Evolutionary conservation across 2,113 vertebrate species (phyloP).

Genomic region (Andinoacara biseriatus): DNA sequence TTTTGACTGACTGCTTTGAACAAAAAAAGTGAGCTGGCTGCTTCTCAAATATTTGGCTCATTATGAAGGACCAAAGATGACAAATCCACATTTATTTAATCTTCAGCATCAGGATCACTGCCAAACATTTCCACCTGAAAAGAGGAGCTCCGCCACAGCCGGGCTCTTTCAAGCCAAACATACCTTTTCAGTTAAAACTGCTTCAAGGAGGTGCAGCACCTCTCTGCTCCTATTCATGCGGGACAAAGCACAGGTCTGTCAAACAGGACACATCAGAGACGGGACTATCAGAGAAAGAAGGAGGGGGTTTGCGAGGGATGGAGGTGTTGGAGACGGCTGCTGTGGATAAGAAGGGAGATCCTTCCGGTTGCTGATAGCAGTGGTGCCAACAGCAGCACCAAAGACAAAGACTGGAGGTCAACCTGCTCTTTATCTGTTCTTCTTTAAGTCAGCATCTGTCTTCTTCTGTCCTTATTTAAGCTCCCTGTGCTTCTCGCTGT

Average conservation of each 20-base stretch:
- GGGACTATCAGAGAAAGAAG: conserved; percentile 44
- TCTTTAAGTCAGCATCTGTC: conserved; percentile 17
- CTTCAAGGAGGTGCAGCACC: conserved; percentile 45
- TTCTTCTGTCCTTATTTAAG: conserved; percentile 22
- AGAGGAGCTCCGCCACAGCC: conserved; percentile 15
- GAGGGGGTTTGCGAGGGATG: conserved; percentile 25
- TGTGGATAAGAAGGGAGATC: conserved; percentile 70
- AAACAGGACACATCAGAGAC: conserved; percentile 68
- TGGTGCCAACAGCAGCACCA: conserved; percentile 74
- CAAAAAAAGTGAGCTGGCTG: background rate
- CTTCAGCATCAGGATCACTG: conserved; percentile 34
- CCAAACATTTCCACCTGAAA: conserved; percentile 8
- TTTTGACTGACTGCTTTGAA: conserved; percentile 3
- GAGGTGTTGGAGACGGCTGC: conserved; percentile 62
- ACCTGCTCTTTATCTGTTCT: conserved; percentile 52
- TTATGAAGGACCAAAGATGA: background rate
- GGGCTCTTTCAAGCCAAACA: conserved; percentile 39
- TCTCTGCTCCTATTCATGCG: conserved; percentile 51
- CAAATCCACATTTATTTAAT: conserved; percentile 30
- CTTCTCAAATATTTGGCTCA: conserved; percentile 17
- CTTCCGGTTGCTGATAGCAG: conserved; percentile 75
- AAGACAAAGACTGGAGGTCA: conserved; percentile 60
- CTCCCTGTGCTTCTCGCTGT: background rate
- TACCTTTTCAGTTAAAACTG: conserved; percentile 41
- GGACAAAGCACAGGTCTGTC: conserved; percentile 64